Evolutionary conservation across 2,888 invertebrate species (phyloP), one percentile per base, ranked within the genome.

Genomic region (Vesta saturnalis): DNA sequence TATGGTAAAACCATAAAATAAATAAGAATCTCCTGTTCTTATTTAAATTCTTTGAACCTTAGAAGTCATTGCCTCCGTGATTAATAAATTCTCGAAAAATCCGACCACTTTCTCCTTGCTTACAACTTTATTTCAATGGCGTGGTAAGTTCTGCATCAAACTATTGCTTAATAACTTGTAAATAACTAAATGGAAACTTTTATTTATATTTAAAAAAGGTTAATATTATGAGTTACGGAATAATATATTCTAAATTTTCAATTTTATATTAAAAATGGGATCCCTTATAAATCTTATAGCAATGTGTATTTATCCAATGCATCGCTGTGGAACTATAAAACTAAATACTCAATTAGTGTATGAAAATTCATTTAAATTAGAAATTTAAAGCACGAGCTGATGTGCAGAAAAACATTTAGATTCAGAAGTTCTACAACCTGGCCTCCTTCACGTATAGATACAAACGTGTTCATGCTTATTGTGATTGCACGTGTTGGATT

Each of bases 61-160:
- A 75, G 77, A 78, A 80, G 80, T 81, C 81, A 80, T 79, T 81
- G 81, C 72, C 74, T 74, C 66, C 71, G 62, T 76, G 75, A 75
- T 77, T 77, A 77, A 80, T 78, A 80, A 78, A 78, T 83, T 82
- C 81, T 82, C 81, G 81, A 82, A 82, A 81, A 81, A 72, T 79
- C 76, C 76, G 76, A 77, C 76, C 78, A 82, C 83, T 83, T 83
- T 83, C 82, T 82, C 83, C 77, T 70, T 21, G 52, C 60, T 63
- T 70, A 68, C 64, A 65, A 68, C 63, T 64, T 74, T 73, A 74
- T 71, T 78, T 79, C 78, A 78, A 78, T 77, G 78, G 78, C 76
- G 76, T 72, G 64, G 70, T 67, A 71, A 64, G 67, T 64, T 61
- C 60, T 43, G 63, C 63, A 55, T 58, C 60, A 54, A 35, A n/a